Base-by-base conservation (phyloP, 1,140 invertebrate genomes). In the Meloidogyne hapla region DNA sequence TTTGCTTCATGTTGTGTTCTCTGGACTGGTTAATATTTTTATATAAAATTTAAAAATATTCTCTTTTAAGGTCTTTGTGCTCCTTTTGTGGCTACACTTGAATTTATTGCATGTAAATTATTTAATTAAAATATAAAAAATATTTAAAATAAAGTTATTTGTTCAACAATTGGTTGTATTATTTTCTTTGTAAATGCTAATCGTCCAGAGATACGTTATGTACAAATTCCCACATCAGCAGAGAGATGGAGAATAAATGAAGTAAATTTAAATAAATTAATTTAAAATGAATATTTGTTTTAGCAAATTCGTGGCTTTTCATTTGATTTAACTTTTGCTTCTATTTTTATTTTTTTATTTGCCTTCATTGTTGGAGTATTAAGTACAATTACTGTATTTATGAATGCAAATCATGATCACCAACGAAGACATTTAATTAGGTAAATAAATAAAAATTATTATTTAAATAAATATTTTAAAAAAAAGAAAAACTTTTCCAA, bases 141-240 rank as follows among this genome's bases (percentile, higher is more conserved):
- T 69, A 40, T 38, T 33, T 13, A 15, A 33, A 4, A 1, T 56
- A 18, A 18, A 73, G 71, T 73, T 21, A 64, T 73, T 73, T 73
- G 40, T 21, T 73, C 71, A 28, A 38, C 71, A 8, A 73, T 73
- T 38, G 71, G 71, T 15, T 40, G 61, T 64, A 64, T 26, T 64
- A 63, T 73, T 13, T 73, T 73, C n/a, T 73, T 73, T 38, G 2
- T 73, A 6, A 73, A 73, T 40, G 71, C 71, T 25, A 73, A 73
- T 73, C 71, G 71, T 10, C 71, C 71, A 61, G 71, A 73, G 28
- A 73, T 73, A 33, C 71, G 71, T 18, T 73, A 73, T 40, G 64
- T 64, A 5, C 71, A 73, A 63, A 73, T 73, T 33, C 71, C 71
- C 2, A 73, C 42, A 21, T 28, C 48, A 10, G 71, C 21, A 10